Base-by-base conservation (phyloP, 2,888 invertebrate genomes). In the Gerris lacustris region DNA sequence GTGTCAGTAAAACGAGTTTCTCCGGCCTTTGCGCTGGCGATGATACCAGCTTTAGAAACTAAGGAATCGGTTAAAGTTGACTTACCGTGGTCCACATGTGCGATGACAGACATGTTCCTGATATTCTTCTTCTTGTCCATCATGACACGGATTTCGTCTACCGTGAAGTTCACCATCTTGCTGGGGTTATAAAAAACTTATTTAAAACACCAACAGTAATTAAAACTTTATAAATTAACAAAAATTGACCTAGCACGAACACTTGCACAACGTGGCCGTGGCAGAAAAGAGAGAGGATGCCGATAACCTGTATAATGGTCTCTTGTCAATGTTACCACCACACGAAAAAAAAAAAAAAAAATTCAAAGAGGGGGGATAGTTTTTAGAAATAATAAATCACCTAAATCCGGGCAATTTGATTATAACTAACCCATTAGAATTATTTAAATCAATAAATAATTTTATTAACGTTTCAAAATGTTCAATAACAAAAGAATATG, bases 121-220 rank as follows among this genome's bases (percentile, higher is more conserved):
- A 99, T 99, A 83, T 99, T 99, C 86, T 87, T 87, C 87, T 98
- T 98, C 84, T 94, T 94, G 93, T 99, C 98, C 99, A 99, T 99
- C 91, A 99, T 94, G 82, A 80, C 86, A 85, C 99, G 94, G 87
- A 99, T 98, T 87, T 99, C 96, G 87, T 98, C 98, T 85, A 99
- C 94, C 77, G 98, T 99, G 84, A 99, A 99, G 90, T 99, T 99
- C 89, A 99, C 99, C 99, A 71, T 70, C 69, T 73, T 71, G 66
- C 66, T 18, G 64, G 18, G 5, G 64, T 45, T 67, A n/a, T 67
- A 44, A 6, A 44, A 6, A 45, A 17, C 44, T 67, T 67, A n/a
- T 7, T 31, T 6, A 31, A 45, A 44, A 45, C 11, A 43, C 44
- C 44, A 45, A n/a, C 11, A 6, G 6, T 44, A 17, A 45, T 45